Evolutionary conservation across 1,140 invertebrate genomes (phyloP).

Genomic region (Varroa destructor): DNA sequence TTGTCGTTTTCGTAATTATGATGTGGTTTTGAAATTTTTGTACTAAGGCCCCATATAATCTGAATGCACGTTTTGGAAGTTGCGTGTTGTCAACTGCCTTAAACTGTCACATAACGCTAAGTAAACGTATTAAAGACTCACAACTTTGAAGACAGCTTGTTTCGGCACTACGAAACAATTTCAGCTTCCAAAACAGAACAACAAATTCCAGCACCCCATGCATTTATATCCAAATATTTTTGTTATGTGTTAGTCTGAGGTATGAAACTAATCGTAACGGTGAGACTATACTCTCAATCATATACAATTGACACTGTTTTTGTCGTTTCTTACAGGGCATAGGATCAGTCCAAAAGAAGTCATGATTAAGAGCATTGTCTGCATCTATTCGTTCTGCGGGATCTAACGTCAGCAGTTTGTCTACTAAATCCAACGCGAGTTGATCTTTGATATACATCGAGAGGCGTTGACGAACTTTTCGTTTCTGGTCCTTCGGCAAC

Average conservation of each 20-base stretch:
- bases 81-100: background rate
- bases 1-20: too few species aligned
- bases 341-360: constrained; percentile 96
- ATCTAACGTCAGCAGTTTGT: constrained; percentile 79
- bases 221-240: too few species aligned
- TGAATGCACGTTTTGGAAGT: background rate
- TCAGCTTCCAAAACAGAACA: too few species aligned
- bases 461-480: constrained; percentile 75
- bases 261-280: too few species aligned
- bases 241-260: too few species aligned
- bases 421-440: constrained; percentile 79
- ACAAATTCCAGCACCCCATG: too few species aligned
- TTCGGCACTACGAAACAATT: too few species aligned
- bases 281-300: too few species aligned
- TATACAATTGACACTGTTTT: too few species aligned
- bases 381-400: constrained; percentile 78
- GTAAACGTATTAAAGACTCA: too few species aligned
- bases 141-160: too few species aligned
- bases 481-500: constrained; percentile 72
- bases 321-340: constrained; percentile 53
- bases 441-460: constrained; percentile 77
- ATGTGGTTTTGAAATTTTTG: too few species aligned
- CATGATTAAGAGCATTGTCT: constrained; percentile 85
- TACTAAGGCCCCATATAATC: constrained; percentile 34
- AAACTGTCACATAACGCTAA: background rate